Percentiles rank a stretch among this genome's conserved stretches.
These are phyloP conservation scores for Caenorhabditis briggsae DNA, from an alignment of 1,140 invertebrate genomes.

Conservation along the genomic window DNA sequence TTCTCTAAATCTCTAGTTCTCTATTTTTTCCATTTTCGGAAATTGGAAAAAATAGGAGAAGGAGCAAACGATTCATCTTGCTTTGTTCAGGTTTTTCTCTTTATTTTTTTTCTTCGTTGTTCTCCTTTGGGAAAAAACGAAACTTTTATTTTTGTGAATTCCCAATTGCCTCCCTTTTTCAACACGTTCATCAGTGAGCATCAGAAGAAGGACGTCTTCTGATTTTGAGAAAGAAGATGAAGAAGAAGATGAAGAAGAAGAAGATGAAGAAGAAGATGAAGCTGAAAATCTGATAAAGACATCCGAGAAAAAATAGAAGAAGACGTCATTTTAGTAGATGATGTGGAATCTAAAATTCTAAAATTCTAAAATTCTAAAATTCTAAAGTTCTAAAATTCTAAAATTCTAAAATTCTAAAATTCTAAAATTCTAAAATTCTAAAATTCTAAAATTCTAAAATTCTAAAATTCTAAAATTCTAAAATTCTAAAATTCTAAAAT, in stretches of 20 bases:
- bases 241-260: neutral
- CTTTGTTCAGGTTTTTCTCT: slow-evolving; percentile 24
- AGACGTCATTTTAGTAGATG: no score
- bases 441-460: no score
- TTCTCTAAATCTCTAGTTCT: slow-evolving; percentile 10
- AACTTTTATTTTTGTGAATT: neutral
- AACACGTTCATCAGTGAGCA: slow-evolving; percentile 24
- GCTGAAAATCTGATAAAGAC: slow-evolving; percentile 17
- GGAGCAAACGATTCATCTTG: slow-evolving; percentile 8
- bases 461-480: no score
- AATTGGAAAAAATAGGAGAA: slow-evolving; percentile 31
- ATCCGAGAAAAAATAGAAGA: no score
- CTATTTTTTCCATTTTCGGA: neutral
- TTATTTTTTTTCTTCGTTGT: neutral
- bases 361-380: no score
- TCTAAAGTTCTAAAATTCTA: no score
- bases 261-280: neutral
- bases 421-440: no score
- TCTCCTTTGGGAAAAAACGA: neutral
- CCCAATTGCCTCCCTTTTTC: neutral
- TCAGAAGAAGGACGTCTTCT: neutral
- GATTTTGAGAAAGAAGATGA: neutral
- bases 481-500: no score
- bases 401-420: no score
- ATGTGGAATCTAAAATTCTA: no score